Evolutionary conservation across 2,888 invertebrate genomes (phyloP).

Genomic region (Meloe dianella): DNA sequence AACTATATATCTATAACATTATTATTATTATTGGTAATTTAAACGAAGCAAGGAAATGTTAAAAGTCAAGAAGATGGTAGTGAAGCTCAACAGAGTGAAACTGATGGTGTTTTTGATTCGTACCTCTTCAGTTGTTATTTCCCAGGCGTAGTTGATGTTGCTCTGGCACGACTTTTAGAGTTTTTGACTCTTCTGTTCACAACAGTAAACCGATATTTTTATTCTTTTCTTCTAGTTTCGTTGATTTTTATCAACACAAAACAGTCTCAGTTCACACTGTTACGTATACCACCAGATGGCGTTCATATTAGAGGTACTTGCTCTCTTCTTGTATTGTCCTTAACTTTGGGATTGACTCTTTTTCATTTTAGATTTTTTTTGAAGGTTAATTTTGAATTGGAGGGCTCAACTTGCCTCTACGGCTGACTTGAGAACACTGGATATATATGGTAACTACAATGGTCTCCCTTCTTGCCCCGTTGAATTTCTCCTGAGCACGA

Average conservation of each 20-base stretch:
- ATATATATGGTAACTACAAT: slow-evolving; percentile 61
- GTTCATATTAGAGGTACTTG: not conserved
- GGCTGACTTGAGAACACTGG: slow-evolving; percentile 62
- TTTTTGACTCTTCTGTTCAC: not conserved
- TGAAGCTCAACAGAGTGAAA: slow-evolving; percentile 6
- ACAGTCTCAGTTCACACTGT: slow-evolving; percentile 1
- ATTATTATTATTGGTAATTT: slow-evolving; percentile 3
- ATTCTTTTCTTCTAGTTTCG: not conserved
- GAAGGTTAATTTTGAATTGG: slow-evolving; percentile 16
- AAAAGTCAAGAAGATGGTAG: not conserved
- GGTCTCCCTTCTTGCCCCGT: slow-evolving; percentile 54
- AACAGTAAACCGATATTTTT: not conserved
- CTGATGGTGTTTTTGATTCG: slow-evolving; percentile 10
- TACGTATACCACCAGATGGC: not conserved
- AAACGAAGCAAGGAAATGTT: not conserved
- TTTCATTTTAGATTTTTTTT: slow-evolving; percentile 22
- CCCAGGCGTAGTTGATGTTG: not conserved
- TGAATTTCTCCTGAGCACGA: slow-evolving; percentile 60
- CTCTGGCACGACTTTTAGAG: not conserved
- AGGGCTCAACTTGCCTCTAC: slow-evolving; percentile 55
- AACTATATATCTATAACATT: not conserved
- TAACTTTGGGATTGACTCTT: slow-evolving; percentile 9
- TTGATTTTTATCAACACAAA: slow-evolving; percentile 4
- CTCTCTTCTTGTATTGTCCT: not conserved
- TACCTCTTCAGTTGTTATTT: slow-evolving; percentile 3